Base-by-base conservation (phyloP, 2,888 invertebrate species). In the Yponomeuta sedellus region DNA sequence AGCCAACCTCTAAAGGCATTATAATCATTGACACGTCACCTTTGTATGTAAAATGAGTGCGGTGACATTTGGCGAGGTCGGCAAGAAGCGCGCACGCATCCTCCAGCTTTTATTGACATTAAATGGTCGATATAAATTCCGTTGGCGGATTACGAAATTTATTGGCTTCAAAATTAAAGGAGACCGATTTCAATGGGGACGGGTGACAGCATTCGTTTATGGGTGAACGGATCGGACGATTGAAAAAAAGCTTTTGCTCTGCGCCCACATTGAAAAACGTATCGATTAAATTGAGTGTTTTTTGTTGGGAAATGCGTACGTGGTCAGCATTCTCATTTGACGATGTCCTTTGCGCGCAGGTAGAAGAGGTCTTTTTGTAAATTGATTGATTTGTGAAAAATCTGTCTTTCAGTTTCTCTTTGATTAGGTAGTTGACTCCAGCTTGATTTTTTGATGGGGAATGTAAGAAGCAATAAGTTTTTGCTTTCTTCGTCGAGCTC, bases 111-210 rank as follows among this genome's bases (percentile, higher is more conserved):
- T 83, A 87, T 88, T 86, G 88, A 86, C 89, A 80, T 86, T 88
- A 88, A 89, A 88, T 87, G 83, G 87, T 74, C 85, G 86, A 88
- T 88, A 88, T 88, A 88, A 87, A 89, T 88, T 87, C 87, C 78
- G 77, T 79, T 87, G 89, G 88, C 88, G 85, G 86, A 88, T 90
- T 88, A 86, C 88, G 77, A 88, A 86, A 88, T 90, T 89, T 88
- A 90, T 88, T 88, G 85, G 83, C 79, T 82, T 90, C 83, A 86
- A 88, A 90, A 89, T 88, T 89, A 88, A 90, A 89, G 78, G 87
- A 84, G 85, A 83, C 89, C 89, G 89, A 88, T 86, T 88, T 89
- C 88, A 89, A 89, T 88, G 86, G 88, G 75, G 79, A 80, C 78
- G 74, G 78, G 74, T 86, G 88, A 88, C 88, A 85, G 81, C 76